Base-by-base conservation (phyloP, 2,113 vertebrate genomes). In the Colinus virginianus region DNA sequence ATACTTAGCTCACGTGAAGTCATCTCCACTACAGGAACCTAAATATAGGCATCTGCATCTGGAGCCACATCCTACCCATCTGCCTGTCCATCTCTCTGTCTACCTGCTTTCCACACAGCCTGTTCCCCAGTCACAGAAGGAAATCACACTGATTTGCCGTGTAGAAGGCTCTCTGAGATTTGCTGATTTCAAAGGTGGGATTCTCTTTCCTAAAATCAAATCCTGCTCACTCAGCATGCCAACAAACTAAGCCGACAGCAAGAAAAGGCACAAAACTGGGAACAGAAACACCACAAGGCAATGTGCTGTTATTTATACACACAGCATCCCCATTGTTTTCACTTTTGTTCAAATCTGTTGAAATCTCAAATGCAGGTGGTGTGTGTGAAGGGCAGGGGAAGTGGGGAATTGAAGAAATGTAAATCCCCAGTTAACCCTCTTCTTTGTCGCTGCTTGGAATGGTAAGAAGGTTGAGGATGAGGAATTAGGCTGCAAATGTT, bases 401-500 rank as follows among this genome's bases (percentile, higher is more conserved):
- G 55, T 32, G 23, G 61, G 59, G 78, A 82, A 49, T 45, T 34
- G 71, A 42, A 84, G 75, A 91, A 82, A 90, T 53, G 67, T 22
- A 94, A 95, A 96, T 91, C 67, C 55, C 56, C 66, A 19, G 6
- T 79, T 66, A 80, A 75, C 32, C 18, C 40, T 90, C 63, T 76
- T 69, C 48, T 71, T 61, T 59, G 56, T 20, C 30, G 43, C 77
- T 74, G n/a, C 36, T 58, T 42, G 36, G n/a, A 84, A 34, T 23
- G 7, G 11, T 23, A 43, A 48, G 81, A 43, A 81, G 22, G 36
- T 46, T 22, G 34, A 67, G 32, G 58, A 49, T 22, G 34, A 67
- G 32, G 58, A 49, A 82, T 45, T 23, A 67, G n/a, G 32, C 58
- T 83, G 14, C 19, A 34, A 2, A 34, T 36, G 11, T 38, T 69